phyloP scores from a whole-genome alignment of 2,113 vertebrate genomes.

The Anguilla japonica region DNA sequence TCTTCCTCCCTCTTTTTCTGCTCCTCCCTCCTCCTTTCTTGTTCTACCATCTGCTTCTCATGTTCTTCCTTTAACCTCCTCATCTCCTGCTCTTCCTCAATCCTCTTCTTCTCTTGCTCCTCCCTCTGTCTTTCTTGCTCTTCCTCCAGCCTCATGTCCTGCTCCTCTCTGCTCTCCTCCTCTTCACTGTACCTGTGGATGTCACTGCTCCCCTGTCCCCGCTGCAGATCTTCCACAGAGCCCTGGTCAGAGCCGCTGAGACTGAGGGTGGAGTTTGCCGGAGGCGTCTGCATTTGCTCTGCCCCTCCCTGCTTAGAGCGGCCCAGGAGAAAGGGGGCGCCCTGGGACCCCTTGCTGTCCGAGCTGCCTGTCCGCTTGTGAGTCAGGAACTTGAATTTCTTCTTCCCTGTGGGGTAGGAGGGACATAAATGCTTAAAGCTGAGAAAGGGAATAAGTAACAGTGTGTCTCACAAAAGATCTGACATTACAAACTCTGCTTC shows the following conservation, averaged over 20 bases:
- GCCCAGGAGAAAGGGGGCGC: conserved; percentile 66
- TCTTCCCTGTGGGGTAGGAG: conserved; percentile 63
- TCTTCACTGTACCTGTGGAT: conserved; percentile 36
- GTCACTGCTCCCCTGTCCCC: not conserved
- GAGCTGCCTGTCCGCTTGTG: conserved; percentile 78
- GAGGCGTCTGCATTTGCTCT: conserved; percentile 77
- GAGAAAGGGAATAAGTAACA: not conserved
- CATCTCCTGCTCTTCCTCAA: conserved; percentile 1
- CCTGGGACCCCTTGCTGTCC: conserved; percentile 72
- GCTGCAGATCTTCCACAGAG: conserved; percentile 65
- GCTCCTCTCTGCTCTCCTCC: not conserved
- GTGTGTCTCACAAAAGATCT: not conserved
- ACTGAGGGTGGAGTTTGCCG: conserved; percentile 60
- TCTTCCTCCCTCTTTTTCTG: conserved; percentile 4
- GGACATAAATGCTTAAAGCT: not conserved
- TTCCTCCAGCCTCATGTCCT: not conserved
- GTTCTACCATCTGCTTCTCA: not conserved
- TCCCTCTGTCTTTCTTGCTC: conserved; percentile 2
- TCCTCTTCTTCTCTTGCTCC: not conserved
- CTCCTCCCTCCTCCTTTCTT: not conserved
- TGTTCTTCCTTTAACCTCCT: not conserved
- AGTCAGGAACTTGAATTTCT: conserved; percentile 71
- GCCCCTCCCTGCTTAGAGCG: conserved; percentile 65
- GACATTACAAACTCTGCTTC: no score
- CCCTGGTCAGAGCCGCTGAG: conserved; percentile 63